Base-by-base conservation (phyloP, 2,888 invertebrate species). In the Hypomecis atomaria region DNA sequence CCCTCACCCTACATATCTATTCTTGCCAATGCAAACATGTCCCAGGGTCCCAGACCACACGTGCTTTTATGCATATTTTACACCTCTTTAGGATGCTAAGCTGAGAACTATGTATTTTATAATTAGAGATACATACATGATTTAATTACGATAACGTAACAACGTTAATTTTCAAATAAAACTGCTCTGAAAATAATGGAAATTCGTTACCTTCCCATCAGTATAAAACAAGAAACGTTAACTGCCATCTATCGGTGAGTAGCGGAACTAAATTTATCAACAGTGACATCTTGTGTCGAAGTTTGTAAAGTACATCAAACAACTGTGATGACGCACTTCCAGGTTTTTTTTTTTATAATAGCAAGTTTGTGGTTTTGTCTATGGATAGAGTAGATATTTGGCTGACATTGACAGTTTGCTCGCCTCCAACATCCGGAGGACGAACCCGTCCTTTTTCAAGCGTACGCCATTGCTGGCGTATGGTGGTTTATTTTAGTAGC, bases 401-500 rank as follows among this genome's bases (percentile, higher is more conserved):
- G 47, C 1, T 56, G 57, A 65, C 60, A 56, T 6, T 60, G 65
- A 65, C 65, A 57, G 65, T 47, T 40, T 11, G 44, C 44, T 57
- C 82, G 81, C 79, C 38, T 56, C 7, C 33, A 47, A 87, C 81
- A 88, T 92, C 90, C 91, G 90, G 87, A 90, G 87, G 13, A 78
- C 78, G 78, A 71, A 78, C 78, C 76, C 83, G 89, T 92, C 93
- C 96, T 96, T 97, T 96, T 95, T 94, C 94, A 95, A 95, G 95
- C 95, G 96, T 96, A 95, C 96, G 96, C 96, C 96, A 96, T 96
- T 94, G 95, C 94, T 96, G 96, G 96, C 96, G 96, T 95, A 96
- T 95, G 95, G 95, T 95, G 93, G 94, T 95, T 94, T 94, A 83
- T 92, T 93, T 92, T 94, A 94, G 94, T 94, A 93, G 92, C 91